Evolutionary conservation across 2,888 invertebrate species (phyloP), one percentile per base, ranked within the genome.

Genomic region (Anodontia alba): DNA sequence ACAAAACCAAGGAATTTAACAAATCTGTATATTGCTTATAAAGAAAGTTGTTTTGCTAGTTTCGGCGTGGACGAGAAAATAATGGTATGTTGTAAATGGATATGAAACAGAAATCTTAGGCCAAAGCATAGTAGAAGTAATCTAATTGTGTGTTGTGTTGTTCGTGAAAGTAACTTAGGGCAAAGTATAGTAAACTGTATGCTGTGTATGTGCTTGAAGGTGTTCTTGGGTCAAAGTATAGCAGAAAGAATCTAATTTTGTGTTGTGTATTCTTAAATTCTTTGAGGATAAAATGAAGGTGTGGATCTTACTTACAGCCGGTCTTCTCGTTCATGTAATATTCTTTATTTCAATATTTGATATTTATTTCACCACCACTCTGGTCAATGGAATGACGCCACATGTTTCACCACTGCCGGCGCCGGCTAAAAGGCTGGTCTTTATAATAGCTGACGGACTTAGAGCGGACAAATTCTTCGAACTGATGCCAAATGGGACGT

Each of bases 331-430:
- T 7, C 85, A 85, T 43, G 20, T 36, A 0, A 72, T 83, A 7
- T 85, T 78, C 68, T 85, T 85, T 67, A 80, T 85, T 66, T 85
- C 85, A 20, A 78, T 85, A 12, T 85, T 85, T 51, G 85, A 85
- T 67, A 82, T 85, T 17, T 85, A 82, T 49, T 85, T 85, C 71
- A 71, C 85, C 8, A 83, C 85, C 8, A 82, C 85, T 15, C 76
- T 85, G 29, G 83, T 82, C 23, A 83, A 76, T 49, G 85, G 81
- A 33, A 83, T 83, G 82, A 68, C 78, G 15, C 85, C 82, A 0
- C 85, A 85, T 31, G 66, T 33, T 10, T 85, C 85, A 0, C 81
- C 75, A 7, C 38, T 81, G n/a, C 78, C 78, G 31, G 49, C 81
- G n/a, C 75, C 72, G 26, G 81, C 81, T n/a, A 78, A 78, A 49